These are phyloP conservation scores for Lasioglossum baleicum DNA, from an alignment of 1,140 invertebrate species.

Conservation along the genomic window DNA sequence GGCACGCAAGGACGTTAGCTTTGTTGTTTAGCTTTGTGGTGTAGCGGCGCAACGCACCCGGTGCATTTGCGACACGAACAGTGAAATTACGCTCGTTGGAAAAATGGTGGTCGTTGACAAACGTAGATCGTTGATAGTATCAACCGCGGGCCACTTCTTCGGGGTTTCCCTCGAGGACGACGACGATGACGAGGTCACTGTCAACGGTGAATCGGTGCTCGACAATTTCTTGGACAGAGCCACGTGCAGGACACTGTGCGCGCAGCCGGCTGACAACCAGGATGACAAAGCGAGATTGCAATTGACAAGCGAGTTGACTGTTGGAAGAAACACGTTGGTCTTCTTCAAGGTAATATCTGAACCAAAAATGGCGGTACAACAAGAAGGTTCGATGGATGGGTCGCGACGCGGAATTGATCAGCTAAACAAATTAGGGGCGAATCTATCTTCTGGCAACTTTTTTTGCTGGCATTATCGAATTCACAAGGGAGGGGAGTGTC, in stretches of 20 bases:
- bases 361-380: no score
- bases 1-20: conserved; percentile 2
- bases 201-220: conserved; percentile 59
- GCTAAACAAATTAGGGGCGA: no score
- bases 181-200: conserved; percentile 44
- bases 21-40: background rate
- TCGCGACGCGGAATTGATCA: background rate
- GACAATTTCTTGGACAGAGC: conserved; percentile 72
- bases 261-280: conserved; percentile 41
- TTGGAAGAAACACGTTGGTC: conserved; percentile 70
- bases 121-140: conserved; percentile 66
- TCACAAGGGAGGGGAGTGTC: no score
- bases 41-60: background rate
- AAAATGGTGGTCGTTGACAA: conserved; percentile 72
- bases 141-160: conserved; percentile 74
- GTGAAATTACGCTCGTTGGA: background rate
- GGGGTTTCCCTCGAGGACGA: conserved; percentile 56
- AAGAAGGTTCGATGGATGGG: background rate
- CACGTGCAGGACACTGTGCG: conserved; percentile 69
- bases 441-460: no score
- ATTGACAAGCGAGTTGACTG: conserved; percentile 65
- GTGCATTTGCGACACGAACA: background rate
- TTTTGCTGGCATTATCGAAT: no score
- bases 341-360: conserved; percentile 73
- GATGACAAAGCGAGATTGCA: conserved; percentile 51